Evolutionary conservation across 1,140 invertebrate species (phyloP), one percentile per base, ranked within the genome.

Genomic region (Watersipora subatra): DNA sequence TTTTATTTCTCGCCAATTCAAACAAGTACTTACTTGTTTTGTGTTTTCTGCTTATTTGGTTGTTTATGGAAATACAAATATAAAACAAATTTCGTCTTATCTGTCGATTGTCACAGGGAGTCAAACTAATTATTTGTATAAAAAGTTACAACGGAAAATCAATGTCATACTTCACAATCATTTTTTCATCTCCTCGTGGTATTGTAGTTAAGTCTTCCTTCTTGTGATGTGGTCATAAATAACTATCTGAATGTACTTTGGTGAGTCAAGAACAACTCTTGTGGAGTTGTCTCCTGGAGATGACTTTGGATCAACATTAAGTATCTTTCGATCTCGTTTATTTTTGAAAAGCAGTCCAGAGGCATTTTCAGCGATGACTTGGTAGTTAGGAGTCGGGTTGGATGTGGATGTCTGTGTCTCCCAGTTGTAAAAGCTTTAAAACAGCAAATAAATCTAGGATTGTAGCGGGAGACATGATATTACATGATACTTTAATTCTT

Each of bases 311-410:
- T 82, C 80, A 57, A 81, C 78, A 72, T 80, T 79, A 7, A 82
- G 68, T n/a, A 81, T 78, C 70, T 81, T 81, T 64, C 80, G 71
- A 66, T 82, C 80, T 69, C 78, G 70, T 71, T 80, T 82, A 66
- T 81, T 81, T 68, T 81, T 82, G 61, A 90, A 89, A 17, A 86
- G 71, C 0, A 89, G 71, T 0, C 87, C 87, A 66, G 79, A 81
- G 25, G 84, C 83, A 64, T 82, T 83, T 70, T 87, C 84, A 68
- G 87, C 82, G 3, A 87, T 80, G 1, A 86, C 84, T 76, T 85
- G 79, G 70, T 82, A 90, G 81, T 90, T 89, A 62, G 83, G 79
- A 29, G 85, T 86, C 64, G 85, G 83, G 68, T 87, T 89, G 15
- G 84, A 83, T 20, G 82, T 78, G 0, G 84, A 83, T 34, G 83